Evolutionary conservation across 2,113 vertebrate species (phyloP), one percentile per base, ranked within the genome.

Genomic region (Gila orcuttii): DNA sequence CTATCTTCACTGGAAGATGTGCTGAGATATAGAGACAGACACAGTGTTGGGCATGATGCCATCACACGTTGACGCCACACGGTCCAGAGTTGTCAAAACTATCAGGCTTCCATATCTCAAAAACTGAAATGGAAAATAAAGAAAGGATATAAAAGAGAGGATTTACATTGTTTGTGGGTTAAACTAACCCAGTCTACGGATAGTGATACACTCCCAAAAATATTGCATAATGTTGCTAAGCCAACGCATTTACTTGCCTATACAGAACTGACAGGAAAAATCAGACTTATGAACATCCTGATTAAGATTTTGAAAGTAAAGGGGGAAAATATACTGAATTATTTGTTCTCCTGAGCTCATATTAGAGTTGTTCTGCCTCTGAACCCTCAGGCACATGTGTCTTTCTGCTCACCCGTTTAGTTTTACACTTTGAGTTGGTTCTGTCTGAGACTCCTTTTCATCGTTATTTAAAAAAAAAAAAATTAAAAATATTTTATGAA

Each of bases 31-130:
- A 92, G 81, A 23, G 68, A 71, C 91, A 93, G 88, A 93, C 93
- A 93, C 90, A 94, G 91, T 87, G 85, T 71, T 57, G 78, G 85
- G 91, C 90, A 64, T 60, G 42, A 64, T 74, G 82, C 82, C 94
- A 95, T 95, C 94, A 33, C 86, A 82, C 12, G 92, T 94, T 93
- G 94, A 95, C 94, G 94, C 94, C 94, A 94, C 91, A 31, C 84
- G 92, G 94, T 94, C 94, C 93, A 88, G 85, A 92, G 93, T 92
- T 94, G 93, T 95, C 92, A 94, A 94, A 94, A 93, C 92, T 93
- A 94, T 95, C 94, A 91, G 86, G 88, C 92, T 92, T 89, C 89
- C 92, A 91, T 91, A 93, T 94, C 87, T 87, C 75, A 3, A 3
- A 90, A 91, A 93, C 93, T 90, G 90, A 89, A 76, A 83, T 71